Base-by-base conservation (phyloP, 2,797 vertebrate genomes). In the Oreonectes daqikongensis region DNA sequence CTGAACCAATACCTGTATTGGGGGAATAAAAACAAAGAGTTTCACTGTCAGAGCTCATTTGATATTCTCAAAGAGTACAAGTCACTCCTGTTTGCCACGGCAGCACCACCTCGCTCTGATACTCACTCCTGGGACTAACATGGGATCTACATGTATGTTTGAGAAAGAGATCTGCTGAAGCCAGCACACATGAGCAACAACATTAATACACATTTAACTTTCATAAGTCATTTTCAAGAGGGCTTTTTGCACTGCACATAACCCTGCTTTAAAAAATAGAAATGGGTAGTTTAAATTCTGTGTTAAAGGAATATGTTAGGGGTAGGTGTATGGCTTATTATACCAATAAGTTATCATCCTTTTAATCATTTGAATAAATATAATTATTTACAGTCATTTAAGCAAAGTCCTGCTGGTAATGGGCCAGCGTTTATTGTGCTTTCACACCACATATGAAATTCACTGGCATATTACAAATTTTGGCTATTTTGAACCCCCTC, bases 1-100 rank as follows among this genome's bases (percentile, higher is more conserved):
- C 81, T 86, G 84, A 84, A 84, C 78, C 84, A 79, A 82, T 81
- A 69, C 76, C 78, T 85, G 88, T 80, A 81, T 84, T 85, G 85
- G 80, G 84, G 86, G 74, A 84, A 72, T 73, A n/a, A 79, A 81
- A 75, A 78, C 61, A 78, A 60, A 80, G 55, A 77, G 77, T 65
- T 70, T 63, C 30, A 55, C 63, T 38, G 79, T 79, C 79, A 79
- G 59, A 42, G 61, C 32, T 74, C 68, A 60, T 53, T 77, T 80
- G 75, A 79, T 79, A 71, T 79, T 72, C 69, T 64, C 40, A 11
- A 40, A 50, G 75, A 84, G 75, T 72, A 75, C 68, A 78, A 72
- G 78, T 38, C 50, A 55, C 61, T 67, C 69, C 55, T 52, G 61
- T 79, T 79, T 67, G 48, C 60, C 67, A 72, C 22, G 26, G 40